Percentiles rank a stretch among this genome's conserved stretches.
Evolutionary conservation across 2,888 invertebrate species (phyloP).

Genomic region (Drosophila lutescens): DNA sequence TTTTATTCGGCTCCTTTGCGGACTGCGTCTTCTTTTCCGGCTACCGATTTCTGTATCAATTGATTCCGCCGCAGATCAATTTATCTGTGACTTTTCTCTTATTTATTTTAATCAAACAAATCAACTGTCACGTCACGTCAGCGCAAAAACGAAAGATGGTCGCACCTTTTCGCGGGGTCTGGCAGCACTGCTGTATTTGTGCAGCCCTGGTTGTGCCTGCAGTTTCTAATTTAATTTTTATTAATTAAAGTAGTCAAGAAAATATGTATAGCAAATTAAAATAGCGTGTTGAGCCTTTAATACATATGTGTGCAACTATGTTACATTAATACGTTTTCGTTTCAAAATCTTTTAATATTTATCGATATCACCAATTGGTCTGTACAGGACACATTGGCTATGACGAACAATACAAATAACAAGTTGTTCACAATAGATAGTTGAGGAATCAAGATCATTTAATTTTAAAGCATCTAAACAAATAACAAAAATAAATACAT

Average conservation of each 20-base stretch:
- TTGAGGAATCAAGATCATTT: too few relatives aligned
- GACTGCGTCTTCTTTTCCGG: slow-evolving; percentile 30
- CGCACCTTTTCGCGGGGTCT: slow-evolving; percentile 21
- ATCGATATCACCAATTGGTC: not conserved
- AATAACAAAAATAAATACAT: not conserved
- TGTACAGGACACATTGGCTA: not conserved
- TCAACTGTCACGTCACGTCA: slow-evolving; percentile 83
- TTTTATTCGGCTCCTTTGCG: slow-evolving; percentile 11
- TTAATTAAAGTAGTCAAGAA: not conserved
- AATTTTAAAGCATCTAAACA: too few relatives aligned
- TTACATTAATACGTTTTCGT: not conserved
- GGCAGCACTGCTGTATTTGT: not conserved
- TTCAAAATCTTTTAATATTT: not conserved
- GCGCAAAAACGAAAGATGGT: slow-evolving; percentile 54
- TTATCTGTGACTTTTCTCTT: slow-evolving; percentile 54
- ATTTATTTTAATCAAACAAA: slow-evolving; percentile 82
- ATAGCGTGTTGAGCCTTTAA: too few relatives aligned
- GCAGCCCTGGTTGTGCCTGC: slow-evolving; percentile 9
- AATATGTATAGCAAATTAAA: not conserved
- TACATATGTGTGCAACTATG: too few relatives aligned
- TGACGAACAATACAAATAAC: not conserved
- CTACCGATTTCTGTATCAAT: slow-evolving; percentile 36
- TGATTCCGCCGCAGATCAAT: slow-evolving; percentile 49
- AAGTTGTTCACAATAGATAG: too few relatives aligned
- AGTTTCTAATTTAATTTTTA: not conserved